Base-by-base conservation (phyloP, 2,797 vertebrate genomes). In the Numenius phaeopus region DNA sequence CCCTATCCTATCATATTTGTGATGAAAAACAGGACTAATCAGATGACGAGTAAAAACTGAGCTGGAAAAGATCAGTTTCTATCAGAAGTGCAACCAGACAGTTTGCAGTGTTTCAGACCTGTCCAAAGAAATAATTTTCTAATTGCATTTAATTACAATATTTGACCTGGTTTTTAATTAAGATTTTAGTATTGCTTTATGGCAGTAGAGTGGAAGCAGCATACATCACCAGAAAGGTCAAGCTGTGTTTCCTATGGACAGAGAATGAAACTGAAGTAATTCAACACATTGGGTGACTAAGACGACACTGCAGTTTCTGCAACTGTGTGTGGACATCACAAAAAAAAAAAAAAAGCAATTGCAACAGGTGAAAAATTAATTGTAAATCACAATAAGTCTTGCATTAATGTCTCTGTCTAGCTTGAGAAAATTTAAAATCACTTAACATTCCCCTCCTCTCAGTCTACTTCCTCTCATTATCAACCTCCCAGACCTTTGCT, bases 281-380 rank as follows among this genome's bases (percentile, higher is more conserved):
- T 55, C 18, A 90, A 27, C 11, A 27, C 15, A 34, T 11, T 19
- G 71, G 19, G 18, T 42, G 61, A 40, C 29, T 32, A 49, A 70
- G n/a, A 55, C 39, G 29, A 67, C 16, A 64, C 5, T 52, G 47
- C 14, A 67, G 17, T 39, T 76, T 71, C 39, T 75, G 7, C n/a
- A 82, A 6, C 23, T 29, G 9, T 65, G 12, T 0, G 0, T 16
- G 9, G 20, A 75, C 5, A 19, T 78, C 21, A 61, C 5, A 67
- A 55, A 93, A 65, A 14, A 3, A 3, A 42, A 91, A 65, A 14
- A 3, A 3, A 39, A 3, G 9, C 11, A 72, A 27, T 3, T 20
- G n/a, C 15, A 75, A 19, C 6, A 66, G 8, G 30, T 42, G 30
- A 69, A 94, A 73, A 91, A 44, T 18, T n/a, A 2, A 34, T 37